Conservation (phyloP, 1,140 invertebrate genomes). For the Meteorus sp. region DNA sequence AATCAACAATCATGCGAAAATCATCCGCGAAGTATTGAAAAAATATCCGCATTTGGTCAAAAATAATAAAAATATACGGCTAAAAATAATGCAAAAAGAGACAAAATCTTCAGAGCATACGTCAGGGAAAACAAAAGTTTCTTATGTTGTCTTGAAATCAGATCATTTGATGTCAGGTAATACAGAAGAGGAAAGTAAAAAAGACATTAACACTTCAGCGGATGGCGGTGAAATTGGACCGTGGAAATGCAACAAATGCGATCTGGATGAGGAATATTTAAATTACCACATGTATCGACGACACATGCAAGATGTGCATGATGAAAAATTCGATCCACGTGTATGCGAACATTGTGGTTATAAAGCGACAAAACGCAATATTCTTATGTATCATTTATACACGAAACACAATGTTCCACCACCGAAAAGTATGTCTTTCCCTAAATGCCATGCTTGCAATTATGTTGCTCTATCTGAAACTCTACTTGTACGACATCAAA, state of each 20-base stretch:
- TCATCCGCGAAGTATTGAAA: slow-evolving; percentile 82
- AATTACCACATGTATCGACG: slow-evolving; percentile 77
- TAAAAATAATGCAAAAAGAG: slow-evolving; percentile 76
- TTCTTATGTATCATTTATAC: slow-evolving; percentile 78
- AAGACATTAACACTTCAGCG: slow-evolving; percentile 34
- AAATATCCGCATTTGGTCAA: slow-evolving; percentile 86
- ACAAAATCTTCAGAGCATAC: slow-evolving; percentile 45
- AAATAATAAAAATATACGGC: slow-evolving; percentile 82
- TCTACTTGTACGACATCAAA: slow-evolving; percentile 68
- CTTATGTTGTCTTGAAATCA: slow-evolving; percentile 61
- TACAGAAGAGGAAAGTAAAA: slow-evolving; percentile 37
- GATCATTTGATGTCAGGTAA: slow-evolving; percentile 49
- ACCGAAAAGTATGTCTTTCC: slow-evolving; percentile 71
- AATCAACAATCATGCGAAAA: slow-evolving; percentile 75
- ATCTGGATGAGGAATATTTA: slow-evolving; percentile 68
- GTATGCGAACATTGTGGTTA: slow-evolving; percentile 86
- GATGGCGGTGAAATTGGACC: slow-evolving; percentile 52
- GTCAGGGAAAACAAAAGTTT: slow-evolving; percentile 54
- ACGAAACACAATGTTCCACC: slow-evolving; percentile 77
- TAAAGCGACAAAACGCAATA: slow-evolving; percentile 73
- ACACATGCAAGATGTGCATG: slow-evolving; percentile 80
- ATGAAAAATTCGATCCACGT: slow-evolving; percentile 75
- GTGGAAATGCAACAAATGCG: slow-evolving; percentile 59
- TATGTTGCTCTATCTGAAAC: slow-evolving; percentile 73
- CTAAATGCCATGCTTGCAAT: slow-evolving; percentile 74